These are phyloP conservation scores for Ephydatia muelleri DNA, from an alignment of 37 sponge, comb jelly and placozoan genomes.

Conservation along the genomic window DNA sequence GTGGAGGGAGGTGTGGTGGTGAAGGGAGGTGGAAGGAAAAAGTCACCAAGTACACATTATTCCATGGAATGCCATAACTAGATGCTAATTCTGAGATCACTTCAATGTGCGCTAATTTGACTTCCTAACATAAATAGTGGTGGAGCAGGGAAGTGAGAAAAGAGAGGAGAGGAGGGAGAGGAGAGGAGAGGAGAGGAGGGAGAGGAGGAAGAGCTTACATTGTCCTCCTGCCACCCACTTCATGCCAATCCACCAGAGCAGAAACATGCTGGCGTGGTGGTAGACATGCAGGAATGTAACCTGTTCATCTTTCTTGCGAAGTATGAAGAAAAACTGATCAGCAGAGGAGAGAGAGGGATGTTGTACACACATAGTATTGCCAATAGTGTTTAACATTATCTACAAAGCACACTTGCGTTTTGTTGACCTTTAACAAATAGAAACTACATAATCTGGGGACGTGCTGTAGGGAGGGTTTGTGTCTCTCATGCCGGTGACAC, in stretches of 20 bases:
- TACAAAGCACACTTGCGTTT: too few species aligned
- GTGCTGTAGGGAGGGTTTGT: too few species aligned
- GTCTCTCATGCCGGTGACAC: too few species aligned
- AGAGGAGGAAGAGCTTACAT: conserved; percentile 50
- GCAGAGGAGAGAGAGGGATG: background rate
- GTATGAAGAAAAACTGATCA: conserved; percentile 92
- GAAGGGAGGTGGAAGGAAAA: background rate
- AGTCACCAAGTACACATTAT: background rate
- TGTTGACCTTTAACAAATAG: too few species aligned
- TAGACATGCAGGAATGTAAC: conserved; percentile 95
- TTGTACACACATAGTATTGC: too few species aligned
- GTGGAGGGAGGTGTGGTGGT: background rate
- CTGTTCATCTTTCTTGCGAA: conserved; percentile 91
- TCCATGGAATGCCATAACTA: background rate
- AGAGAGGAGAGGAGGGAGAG: background rate
- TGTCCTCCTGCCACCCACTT: conserved; percentile 97
- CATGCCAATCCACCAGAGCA: conserved; percentile 95
- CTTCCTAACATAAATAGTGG: background rate
- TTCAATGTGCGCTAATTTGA: too few species aligned
- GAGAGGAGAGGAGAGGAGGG: background rate
- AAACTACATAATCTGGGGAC: too few species aligned
- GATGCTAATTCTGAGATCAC: background rate
- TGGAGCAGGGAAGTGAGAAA: background rate
- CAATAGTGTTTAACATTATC: too few species aligned
- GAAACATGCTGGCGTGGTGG: conserved; percentile 92